A percentile compares a stretch with the other conserved stretches of the same genome.
Evolutionary conservation across 2,888 invertebrate genomes (phyloP).

Genomic region (Hirtodrosophila trivittata): DNA sequence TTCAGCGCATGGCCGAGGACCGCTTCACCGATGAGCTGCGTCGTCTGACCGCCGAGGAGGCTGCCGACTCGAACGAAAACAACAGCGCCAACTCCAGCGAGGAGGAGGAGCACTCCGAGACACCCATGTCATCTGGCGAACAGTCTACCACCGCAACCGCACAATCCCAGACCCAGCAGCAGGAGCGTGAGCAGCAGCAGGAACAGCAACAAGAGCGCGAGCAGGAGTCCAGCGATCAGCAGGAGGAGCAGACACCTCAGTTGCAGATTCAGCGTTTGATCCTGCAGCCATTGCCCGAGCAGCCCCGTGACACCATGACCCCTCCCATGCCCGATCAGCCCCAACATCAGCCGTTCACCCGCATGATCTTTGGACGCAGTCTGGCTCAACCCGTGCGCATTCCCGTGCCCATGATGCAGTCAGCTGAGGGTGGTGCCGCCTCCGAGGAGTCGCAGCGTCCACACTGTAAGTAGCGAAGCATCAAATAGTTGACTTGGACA

Average conservation of each 20-base stretch:
- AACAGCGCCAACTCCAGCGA: slow-evolving; percentile 73
- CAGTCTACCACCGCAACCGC: slow-evolving; percentile 49
- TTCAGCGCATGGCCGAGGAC: slow-evolving; percentile 84
- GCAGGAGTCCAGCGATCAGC: slow-evolving; percentile 55
- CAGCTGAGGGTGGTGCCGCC: slow-evolving; percentile 83
- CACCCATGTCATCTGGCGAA: slow-evolving; percentile 50
- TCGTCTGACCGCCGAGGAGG: slow-evolving; percentile 81
- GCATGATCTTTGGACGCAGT: slow-evolving; percentile 84
- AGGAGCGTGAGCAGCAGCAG: slow-evolving; percentile 58
- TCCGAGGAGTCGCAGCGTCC: slow-evolving; percentile 86
- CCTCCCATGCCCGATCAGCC: slow-evolving; percentile 83
- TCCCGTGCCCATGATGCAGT: slow-evolving; percentile 86
- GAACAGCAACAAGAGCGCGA: slow-evolving; percentile 79
- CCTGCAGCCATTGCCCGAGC: slow-evolving; percentile 82
- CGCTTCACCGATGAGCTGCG: slow-evolving; percentile 83
- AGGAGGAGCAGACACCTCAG: slow-evolving; percentile 81
- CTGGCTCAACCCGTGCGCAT: slow-evolving; percentile 84
- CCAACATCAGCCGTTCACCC: slow-evolving; percentile 81
- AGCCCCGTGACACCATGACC: slow-evolving; percentile 82
- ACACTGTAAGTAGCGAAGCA: slow-evolving; percentile 90
- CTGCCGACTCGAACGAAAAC: slow-evolving; percentile 74
- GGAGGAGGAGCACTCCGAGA: slow-evolving; percentile 65
- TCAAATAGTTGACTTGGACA: too few relatives aligned
- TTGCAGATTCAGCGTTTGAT: slow-evolving; percentile 80
- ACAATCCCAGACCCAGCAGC: slow-evolving; percentile 36